Evolutionary conservation across 30 jellyfish, hydroid and myxozoan genomes (phyloP), one percentile per base, ranked within the genome.

Genomic region (Mastigias papua): DNA sequence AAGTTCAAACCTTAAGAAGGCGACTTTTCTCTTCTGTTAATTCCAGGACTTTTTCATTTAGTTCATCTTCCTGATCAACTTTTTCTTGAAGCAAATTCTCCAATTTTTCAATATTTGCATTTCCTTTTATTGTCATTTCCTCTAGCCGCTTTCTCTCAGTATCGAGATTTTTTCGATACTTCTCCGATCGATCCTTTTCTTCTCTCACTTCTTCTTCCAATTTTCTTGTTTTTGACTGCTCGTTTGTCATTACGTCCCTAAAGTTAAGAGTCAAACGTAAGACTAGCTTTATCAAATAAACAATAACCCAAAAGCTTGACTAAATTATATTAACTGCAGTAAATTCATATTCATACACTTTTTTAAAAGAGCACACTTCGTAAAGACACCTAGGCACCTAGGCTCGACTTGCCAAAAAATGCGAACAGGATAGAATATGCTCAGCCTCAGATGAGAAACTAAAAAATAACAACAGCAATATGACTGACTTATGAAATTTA

Each of bases 11-110:
- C 90, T 80, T 65, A 8, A 80, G 33, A 62, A 84, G 34, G 30
- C 93, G 86, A 48, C 35, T 57, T 42, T 48, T 86, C 57, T 87
- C 90, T 16, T 64, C 96, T 0, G 54, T 46, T 10, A 73, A 6
- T 26, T 78, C 82, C 27, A 35, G 49, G 20, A 73, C 22, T 25
- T 32, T 48, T 15, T 76, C 87, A 22, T 60, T 29, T 20, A 73
- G 87, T 25, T 54, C 73, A 20, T 76, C 71, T n/a, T 76, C 49
- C 62, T 67, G 58, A 25, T 66, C 86, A 27, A 76, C 27, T 46
- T 87, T 89, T 69, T 34, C 90, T 19, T 49, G 63, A 21, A 86
- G 65, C 77, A 74, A 26, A 15, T 34, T 58, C 22, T 65, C 82
- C 21, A 86, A 48, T 30, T 86, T 82, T 21, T 76, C 89, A 23